Evolutionary conservation across 2,797 vertebrate species (phyloP), one percentile per base, ranked within the genome.

Genomic region (Sphenopsis melanotis): DNA sequence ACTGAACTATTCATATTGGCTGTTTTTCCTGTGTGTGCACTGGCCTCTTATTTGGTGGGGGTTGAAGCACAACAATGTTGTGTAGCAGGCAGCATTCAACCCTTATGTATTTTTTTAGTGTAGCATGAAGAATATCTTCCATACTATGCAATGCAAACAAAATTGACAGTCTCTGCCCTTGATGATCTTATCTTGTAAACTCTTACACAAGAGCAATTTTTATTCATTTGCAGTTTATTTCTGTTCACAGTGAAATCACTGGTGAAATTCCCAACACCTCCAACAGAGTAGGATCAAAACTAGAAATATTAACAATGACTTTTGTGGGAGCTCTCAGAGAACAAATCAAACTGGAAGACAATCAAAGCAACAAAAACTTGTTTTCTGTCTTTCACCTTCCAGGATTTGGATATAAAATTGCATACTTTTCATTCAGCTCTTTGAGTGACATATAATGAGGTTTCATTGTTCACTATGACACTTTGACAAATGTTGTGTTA

Each of bases 401-500:
- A 59, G 89, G 66, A 92, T 92, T 86, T 83, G 75, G 53, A 65
- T 87, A 78, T 68, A 87, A 92, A 89, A 92, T 63, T 75, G 36
- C 83, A 93, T 69, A 44, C 84, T 94, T 96, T 91, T 87, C 79
- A 91, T 91, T 91, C 72, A 92, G 6, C 36, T 55, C 64, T 76
- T 52, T 87, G 84, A 92, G 53, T 90, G 92, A 65, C 87, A 83
- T 65, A 52, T 88, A 93, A 95, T 81, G 61, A 93, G 65, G 50
- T 88, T 87, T 92, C 87, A 91, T 92, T 92, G 79, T 83, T 95
- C 93, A 46, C 57, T 68, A 61, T 55, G 89, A 92, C 89, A 86
- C 36, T 93, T 95, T 92, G 95, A 95, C 55, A 94, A 96, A 96
- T 94, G 82, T 75, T 91, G 65, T 83, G 61, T 60, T 95, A 78